Percentiles rank a stretch among this genome's conserved stretches.
These are phyloP conservation scores for Drosophila stalkeri DNA, from an alignment of 2,888 invertebrate species.

Conservation along the genomic window DNA sequence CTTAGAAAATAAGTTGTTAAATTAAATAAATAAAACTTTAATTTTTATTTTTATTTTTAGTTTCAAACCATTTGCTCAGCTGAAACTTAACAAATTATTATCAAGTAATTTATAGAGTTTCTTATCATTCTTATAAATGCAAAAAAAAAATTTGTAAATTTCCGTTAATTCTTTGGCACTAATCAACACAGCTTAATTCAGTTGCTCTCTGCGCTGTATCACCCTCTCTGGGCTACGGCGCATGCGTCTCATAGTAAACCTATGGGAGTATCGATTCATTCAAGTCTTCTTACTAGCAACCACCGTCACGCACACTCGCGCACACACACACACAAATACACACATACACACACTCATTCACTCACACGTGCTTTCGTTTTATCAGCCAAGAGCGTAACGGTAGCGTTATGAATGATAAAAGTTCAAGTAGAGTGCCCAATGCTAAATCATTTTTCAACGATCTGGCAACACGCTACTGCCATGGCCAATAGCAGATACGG, in stretches of 20 bases:
- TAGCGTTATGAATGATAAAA: constrained; percentile 28
- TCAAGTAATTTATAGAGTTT: background rate
- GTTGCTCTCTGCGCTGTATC: constrained; percentile 14
- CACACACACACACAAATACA: constrained; percentile 6
- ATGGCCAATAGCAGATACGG: constrained; percentile 22
- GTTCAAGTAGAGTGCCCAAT: constrained; percentile 6
- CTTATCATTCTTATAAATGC: background rate
- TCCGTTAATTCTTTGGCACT: constrained; percentile 53
- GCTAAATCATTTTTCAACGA: constrained; percentile 23
- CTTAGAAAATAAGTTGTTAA: background rate
- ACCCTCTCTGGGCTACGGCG: constrained; percentile 34
- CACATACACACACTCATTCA: constrained; percentile 14
- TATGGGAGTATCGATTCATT: constrained; percentile 74
- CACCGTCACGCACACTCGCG: constrained; percentile 29
- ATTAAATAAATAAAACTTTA: background rate
- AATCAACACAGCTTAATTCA: constrained; percentile 50
- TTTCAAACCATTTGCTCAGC: background rate
- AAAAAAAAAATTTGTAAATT: background rate
- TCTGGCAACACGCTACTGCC: constrained; percentile 51
- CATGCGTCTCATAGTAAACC: constrained; percentile 54
- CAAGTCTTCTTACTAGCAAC: constrained; percentile 54
- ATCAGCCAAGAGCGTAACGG: constrained; percentile 31
- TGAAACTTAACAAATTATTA: background rate
- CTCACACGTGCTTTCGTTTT: constrained; percentile 32
- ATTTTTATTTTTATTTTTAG: background rate